A percentile compares a stretch with the other conserved stretches of the same genome.
These are phyloP conservation scores for Cydia pomonella DNA, from an alignment of 1,140 invertebrate species.

Conservation along the genomic window DNA sequence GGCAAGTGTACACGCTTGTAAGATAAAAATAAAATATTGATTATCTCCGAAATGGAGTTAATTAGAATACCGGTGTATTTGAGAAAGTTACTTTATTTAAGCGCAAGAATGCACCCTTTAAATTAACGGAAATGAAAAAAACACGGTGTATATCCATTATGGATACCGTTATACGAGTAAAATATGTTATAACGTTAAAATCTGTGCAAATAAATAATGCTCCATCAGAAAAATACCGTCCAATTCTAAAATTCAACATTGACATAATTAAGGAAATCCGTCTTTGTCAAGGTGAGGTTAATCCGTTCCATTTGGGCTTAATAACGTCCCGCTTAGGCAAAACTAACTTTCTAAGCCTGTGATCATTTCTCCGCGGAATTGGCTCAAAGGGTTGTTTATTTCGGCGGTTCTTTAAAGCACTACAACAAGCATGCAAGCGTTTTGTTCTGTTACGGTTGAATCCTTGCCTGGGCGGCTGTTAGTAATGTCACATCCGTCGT, in stretches of 20 bases:
- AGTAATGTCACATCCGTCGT: not conserved
- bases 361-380: conserved; percentile 4
- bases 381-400: conserved; percentile 10
- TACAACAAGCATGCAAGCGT: not conserved
- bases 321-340: conserved; percentile 2
- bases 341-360: conserved; percentile 14
- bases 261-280: conserved; percentile 14
- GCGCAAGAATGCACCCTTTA: no score
- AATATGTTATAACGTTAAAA: no score
- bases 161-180: no score
- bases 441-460: not conserved
- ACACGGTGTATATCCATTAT: no score
- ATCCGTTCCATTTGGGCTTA: conserved; percentile 19
- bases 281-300: conserved; percentile 13
- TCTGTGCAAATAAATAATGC: not conserved
- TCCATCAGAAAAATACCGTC: not conserved
- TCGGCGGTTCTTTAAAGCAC: not conserved
- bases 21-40: no score
- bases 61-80: no score
- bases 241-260: conserved; percentile 9
- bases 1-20: no score
- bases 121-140: no score
- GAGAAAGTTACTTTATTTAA: no score
- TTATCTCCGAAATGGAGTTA: no score
- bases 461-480: not conserved